These are phyloP conservation scores for Anthopleura sola DNA, from an alignment of 64 coral and sea anemone genomes.

Conservation along the genomic window DNA sequence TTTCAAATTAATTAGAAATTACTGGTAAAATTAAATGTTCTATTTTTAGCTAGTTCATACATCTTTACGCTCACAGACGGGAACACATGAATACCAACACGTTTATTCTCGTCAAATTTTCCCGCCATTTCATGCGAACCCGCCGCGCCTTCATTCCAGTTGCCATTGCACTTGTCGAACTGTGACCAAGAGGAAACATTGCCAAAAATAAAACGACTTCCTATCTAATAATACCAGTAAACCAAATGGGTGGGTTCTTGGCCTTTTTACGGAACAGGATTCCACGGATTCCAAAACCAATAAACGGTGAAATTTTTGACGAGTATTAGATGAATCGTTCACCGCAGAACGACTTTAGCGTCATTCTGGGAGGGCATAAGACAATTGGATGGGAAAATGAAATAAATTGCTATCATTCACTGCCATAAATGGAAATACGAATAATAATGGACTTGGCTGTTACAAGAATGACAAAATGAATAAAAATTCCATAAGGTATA, in stretches of 20 bases:
- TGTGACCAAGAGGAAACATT: not conserved
- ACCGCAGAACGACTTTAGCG: not conserved
- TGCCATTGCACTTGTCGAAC: not conserved
- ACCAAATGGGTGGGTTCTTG: not conserved
- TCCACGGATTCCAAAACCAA: not conserved
- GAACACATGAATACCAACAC: not conserved
- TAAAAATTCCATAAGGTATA: no score
- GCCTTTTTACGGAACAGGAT: not conserved
- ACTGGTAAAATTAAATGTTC: no score
- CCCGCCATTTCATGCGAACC: not conserved
- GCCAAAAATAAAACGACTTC: not conserved
- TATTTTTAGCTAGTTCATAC: not conserved
- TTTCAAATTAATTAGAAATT: no score
- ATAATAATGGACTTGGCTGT: no score
- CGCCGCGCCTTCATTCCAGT: slow-evolving; percentile 11
- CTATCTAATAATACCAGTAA: not conserved
- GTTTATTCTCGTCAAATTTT: not conserved
- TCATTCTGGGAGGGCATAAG: not conserved
- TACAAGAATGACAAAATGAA: no score
- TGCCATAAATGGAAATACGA: slow-evolving; percentile 1
- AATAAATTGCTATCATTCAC: not conserved
- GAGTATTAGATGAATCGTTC: not conserved
- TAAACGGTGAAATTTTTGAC: not conserved
- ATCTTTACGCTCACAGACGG: not conserved
- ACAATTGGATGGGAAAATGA: not conserved